Conservation (phyloP, 1,140 invertebrate species). For the Akabosia matsudoensis region DNA sequence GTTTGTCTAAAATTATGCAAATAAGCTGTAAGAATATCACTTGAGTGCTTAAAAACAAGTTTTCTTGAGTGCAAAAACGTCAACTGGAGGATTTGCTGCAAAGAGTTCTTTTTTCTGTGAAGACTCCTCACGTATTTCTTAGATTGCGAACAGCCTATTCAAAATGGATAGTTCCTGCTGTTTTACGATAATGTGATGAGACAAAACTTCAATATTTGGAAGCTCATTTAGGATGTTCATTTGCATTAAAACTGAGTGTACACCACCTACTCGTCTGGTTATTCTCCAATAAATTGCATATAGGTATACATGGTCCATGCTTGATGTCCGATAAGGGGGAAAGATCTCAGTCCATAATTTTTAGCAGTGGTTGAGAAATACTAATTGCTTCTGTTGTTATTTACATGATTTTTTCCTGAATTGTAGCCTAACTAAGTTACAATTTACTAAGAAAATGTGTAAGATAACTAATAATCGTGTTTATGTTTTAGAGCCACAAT, state of each 20-base stretch:
- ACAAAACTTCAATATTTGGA: background rate
- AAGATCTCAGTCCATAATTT: background rate
- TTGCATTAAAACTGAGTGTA: background rate
- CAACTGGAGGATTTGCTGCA: too few relatives aligned
- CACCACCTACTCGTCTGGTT: background rate
- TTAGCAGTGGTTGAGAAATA: background rate
- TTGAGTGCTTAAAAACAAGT: background rate
- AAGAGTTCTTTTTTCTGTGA: too few relatives aligned
- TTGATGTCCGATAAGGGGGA: background rate
- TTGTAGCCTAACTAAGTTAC: too few relatives aligned
- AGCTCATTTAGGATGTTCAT: background rate
- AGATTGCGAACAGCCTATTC: too few relatives aligned
- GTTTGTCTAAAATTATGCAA: background rate
- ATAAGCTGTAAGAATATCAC: slow-evolving; percentile 3
- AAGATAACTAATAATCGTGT: too few relatives aligned
- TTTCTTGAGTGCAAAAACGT: background rate
- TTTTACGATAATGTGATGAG: background rate
- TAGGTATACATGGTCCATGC: too few relatives aligned
- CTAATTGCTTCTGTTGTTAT: background rate
- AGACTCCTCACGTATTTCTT: too few relatives aligned
- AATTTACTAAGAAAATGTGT: too few relatives aligned
- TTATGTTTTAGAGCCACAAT: too few relatives aligned
- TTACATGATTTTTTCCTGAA: background rate
- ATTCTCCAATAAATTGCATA: background rate
- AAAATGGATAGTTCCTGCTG: background rate